Evolutionary conservation across 2,113 vertebrate genomes (phyloP).

Genomic region (Cyanoderma ruficeps): DNA sequence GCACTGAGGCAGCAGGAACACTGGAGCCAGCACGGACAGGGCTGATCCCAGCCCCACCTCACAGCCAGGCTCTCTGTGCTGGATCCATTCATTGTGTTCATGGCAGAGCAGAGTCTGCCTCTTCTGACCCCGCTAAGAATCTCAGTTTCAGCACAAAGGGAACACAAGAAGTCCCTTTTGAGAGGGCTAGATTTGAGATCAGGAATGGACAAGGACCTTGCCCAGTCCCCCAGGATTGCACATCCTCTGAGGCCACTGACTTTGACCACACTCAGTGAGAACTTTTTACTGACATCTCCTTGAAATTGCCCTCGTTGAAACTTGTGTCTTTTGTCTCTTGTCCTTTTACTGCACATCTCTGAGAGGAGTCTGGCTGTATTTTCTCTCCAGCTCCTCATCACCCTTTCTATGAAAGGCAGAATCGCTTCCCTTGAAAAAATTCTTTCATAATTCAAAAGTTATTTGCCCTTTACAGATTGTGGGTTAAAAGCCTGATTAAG

Average conservation of each 20-base stretch:
- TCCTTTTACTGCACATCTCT: neutral
- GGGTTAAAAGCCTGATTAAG: neutral
- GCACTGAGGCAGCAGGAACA: neutral
- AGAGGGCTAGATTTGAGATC: neutral
- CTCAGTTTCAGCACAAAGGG: neutral
- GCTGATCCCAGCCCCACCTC: neutral
- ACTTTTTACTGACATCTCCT: neutral
- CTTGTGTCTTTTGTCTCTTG: neutral
- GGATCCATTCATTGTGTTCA: too few relatives aligned
- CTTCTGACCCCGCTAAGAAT: neutral
- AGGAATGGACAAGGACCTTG: neutral
- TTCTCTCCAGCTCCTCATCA: neutral
- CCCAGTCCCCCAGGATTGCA: neutral
- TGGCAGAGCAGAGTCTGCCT: neutral
- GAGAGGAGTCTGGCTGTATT: neutral
- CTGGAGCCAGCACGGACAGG: rapidly evolving
- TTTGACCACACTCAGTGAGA: neutral
- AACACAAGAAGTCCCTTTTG: neutral
- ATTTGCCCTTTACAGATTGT: neutral
- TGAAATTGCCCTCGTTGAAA: neutral
- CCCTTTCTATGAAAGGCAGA: neutral
- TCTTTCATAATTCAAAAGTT: neutral
- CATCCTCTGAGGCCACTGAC: rapidly evolving
- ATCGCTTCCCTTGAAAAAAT: neutral
- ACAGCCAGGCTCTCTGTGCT: too few relatives aligned